A percentile compares a stretch with the other conserved stretches of the same genome.
phyloP scores from a whole-genome alignment of 2,797 vertebrate genomes.

The Syngnathus acus region DNA sequence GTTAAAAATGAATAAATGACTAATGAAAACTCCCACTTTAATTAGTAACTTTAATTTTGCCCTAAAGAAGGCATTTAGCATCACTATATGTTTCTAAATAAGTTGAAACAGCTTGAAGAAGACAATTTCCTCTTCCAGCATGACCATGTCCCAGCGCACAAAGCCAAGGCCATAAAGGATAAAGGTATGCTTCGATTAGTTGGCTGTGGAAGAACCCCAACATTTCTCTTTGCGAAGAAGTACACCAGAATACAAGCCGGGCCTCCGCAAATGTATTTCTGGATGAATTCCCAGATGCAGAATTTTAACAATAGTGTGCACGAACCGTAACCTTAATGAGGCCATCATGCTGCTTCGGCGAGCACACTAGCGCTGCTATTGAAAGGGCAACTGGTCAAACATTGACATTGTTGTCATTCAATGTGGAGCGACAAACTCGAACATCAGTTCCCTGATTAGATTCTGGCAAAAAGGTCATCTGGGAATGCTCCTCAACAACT shows the following conservation, averaged over 20 bases:
- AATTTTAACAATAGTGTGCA: background rate
- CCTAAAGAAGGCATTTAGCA: too few relatives aligned
- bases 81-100: too few relatives aligned
- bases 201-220: too few relatives aligned
- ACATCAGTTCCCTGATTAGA: constrained; percentile 8
- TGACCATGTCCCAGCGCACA: too few relatives aligned
- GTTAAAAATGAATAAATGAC: background rate
- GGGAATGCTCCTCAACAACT: constrained; percentile 25
- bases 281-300: background rate
- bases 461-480: constrained; percentile 40
- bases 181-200: too few relatives aligned
- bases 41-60: too few relatives aligned
- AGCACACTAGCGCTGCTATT: background rate
- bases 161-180: too few relatives aligned
- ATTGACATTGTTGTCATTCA: constrained; percentile 22
- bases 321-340: constrained; percentile 1
- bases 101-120: too few relatives aligned
- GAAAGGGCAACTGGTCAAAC: constrained; percentile 16
- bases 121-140: too few relatives aligned
- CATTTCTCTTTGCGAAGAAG: too few relatives aligned
- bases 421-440: constrained; percentile 31
- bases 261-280: background rate
- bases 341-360: background rate
- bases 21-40: background rate
- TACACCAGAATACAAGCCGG: too few relatives aligned